Base-by-base conservation (phyloP, 2,888 invertebrate species). In the Brachynemurus nebulosus region DNA sequence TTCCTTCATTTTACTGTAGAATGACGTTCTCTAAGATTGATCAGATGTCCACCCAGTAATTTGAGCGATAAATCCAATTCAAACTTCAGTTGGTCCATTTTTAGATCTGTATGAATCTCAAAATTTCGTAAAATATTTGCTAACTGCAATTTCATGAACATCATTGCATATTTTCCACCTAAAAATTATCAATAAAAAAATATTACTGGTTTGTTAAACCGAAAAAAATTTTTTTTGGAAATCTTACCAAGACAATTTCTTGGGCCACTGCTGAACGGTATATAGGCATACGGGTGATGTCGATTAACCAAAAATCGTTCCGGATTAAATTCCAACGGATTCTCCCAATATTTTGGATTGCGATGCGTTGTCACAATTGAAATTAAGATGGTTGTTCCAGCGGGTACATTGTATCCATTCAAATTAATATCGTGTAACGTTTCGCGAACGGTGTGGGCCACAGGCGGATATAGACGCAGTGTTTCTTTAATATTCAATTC, bases 401-500 rank as follows among this genome's bases (percentile, higher is more conserved):
- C 7, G 3, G 36, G 36, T 18, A 36, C 11, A 4, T 9, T 1
- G n/a, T 36, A 36, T 5, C 19, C 4, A 2, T 30, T 4, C 42
- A 59, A 45, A 20, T 50, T n/a, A 44, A 53, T 51, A 40, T 60
- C 56, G 30, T 54, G 55, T 3, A 47, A 40, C 21, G 50, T 47
- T 44, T 52, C 51, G 41, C 59, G 53, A 30, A 57, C 35, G 36
- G 60, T 55, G 35, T 52, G 52, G 5, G 61, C 59, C 5, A 52
- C 59, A 25, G 59, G 57, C 1, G 61, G 57, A 41, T 57, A 57
- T 11, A 61, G 44, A 39, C 61, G 47, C 19, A 59, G 38, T 2
- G 51, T 50, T 36, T 61, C 60, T 47, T 60, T 61, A 11, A 60
- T 49, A 30, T 59, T 59, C 56, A 56, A 57, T 45, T 57, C 56